Evolutionary conservation across 2,113 vertebrate species (phyloP).

Genomic region (Leucoraja erinaceus): DNA sequence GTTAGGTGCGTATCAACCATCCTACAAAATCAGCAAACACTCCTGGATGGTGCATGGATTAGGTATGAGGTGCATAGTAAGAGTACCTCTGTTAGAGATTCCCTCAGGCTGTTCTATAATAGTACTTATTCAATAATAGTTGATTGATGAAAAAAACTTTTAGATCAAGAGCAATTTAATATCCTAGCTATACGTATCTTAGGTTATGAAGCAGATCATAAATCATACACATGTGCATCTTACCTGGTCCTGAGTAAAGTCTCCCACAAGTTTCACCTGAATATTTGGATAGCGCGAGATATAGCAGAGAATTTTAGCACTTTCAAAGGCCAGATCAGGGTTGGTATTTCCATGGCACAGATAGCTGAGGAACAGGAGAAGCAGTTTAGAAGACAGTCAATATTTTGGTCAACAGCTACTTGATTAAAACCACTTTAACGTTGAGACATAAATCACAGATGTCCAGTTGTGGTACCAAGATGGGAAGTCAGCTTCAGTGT

Average conservation of each 20-base stretch:
- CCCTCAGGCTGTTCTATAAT: no score
- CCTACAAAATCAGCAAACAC: no score
- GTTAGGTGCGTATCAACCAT: no score
- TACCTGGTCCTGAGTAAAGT: conserved; percentile 92
- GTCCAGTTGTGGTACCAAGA: not conserved
- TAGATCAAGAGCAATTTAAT: not conserved
- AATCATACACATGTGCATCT: not conserved
- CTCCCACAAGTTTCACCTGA: conserved; percentile 84
- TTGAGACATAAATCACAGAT: no score
- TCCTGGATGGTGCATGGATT: no score
- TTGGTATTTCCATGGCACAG: conserved; percentile 84
- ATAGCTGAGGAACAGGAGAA: conserved; percentile 62
- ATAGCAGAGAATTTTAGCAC: conserved; percentile 86
- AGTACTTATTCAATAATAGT: no score
- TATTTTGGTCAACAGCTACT: not conserved
- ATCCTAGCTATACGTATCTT: not conserved
- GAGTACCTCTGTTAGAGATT: no score
- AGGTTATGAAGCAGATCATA: not conserved
- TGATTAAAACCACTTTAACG: not conserved
- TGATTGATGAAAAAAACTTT: not conserved
- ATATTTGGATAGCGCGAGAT: conserved; percentile 90
- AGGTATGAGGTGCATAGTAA: not conserved
- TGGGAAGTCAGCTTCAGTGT: not conserved
- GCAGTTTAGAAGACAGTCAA: conserved; percentile 39
- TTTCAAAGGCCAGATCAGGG: conserved; percentile 86